Base-by-base conservation (phyloP, 2,797 vertebrate genomes). In the Channa striata region DNA sequence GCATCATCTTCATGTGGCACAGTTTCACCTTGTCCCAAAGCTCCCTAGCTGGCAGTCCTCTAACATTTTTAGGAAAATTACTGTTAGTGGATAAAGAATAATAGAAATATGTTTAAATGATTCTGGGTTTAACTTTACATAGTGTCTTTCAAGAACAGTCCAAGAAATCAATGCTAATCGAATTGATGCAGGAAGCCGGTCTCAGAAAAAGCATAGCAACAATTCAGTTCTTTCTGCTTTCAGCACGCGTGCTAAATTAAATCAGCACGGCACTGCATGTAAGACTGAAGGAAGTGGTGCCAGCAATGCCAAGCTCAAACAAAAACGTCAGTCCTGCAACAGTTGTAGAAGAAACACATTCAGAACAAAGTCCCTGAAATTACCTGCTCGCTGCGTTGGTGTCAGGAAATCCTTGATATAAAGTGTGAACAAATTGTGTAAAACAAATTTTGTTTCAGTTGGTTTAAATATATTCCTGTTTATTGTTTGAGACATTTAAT, bases 1-100 rank as follows among this genome's bases (percentile, higher is more conserved):
- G 51, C 52, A 53, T 46, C 80, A 70, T 82, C 73, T 80, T 86
- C 14, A 1, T 59, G 50, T 69, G 77, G 65, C 59, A 65, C 68
- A 52, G 67, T 66, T 80, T 81, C 49, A 81, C 78, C 84, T 81
- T 36, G 39, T 39, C 20, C 20, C 58, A 5, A 59, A 56, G 72
- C 61, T 68, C 9, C 62, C 20, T 25, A 64, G 53, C 64, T 57
- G 47, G 17, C 46, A 53, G 23, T n/a, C 17, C 2, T 62, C 30
- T 11, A 13, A 21, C 9, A n/a, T 1, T 64, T 68, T 60, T 7
- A 19, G 2, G 37, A 21, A 13, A 70, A 52, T 60, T 34, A 30
- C 50, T 48, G 5, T 0, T 9, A 37, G 8, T 30, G 43, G 46
- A 59, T 59, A 8, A 68, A 12, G 17, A 20, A 65, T 14, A 40